phyloP scores from a whole-genome alignment of 2,888 invertebrate genomes.

The Melinopterus prodromus region DNA sequence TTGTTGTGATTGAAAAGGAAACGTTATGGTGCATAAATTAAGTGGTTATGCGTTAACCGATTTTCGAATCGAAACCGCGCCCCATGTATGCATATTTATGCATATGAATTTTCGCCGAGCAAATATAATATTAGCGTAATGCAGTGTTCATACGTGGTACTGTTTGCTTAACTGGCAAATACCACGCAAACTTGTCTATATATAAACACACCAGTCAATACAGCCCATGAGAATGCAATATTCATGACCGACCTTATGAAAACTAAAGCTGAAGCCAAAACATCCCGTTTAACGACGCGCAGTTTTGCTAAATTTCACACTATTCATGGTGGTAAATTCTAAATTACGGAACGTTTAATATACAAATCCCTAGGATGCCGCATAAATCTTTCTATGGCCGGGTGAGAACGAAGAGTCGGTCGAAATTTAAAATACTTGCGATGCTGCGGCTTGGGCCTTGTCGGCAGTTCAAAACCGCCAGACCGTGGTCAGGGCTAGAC shows the following conservation, averaged over 20 bases:
- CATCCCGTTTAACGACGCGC: not conserved
- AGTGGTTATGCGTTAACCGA: not conserved
- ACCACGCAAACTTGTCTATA: not conserved
- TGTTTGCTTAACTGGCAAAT: not conserved
- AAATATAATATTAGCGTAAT: not conserved
- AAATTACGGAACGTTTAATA: not conserved
- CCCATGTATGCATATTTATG: not conserved
- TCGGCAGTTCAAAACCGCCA: not conserved
- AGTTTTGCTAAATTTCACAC: not conserved
- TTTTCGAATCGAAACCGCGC: not conserved
- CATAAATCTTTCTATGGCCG: not conserved
- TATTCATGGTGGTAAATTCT: not conserved
- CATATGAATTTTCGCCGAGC: not conserved
- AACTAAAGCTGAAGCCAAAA: too few relatives aligned
- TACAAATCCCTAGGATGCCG: not conserved
- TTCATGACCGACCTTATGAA: too few relatives aligned
- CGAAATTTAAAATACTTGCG: not conserved
- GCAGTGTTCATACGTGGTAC: not conserved
- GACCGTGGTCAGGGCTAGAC: not conserved
- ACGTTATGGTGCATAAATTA: not conserved
- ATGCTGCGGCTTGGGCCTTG: not conserved
- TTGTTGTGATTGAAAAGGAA: constrained; percentile 4
- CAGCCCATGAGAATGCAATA: not conserved
- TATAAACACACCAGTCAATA: not conserved
- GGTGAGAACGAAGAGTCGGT: not conserved